Evolutionary conservation across 2,113 vertebrate genomes (phyloP), one percentile per base, ranked within the genome.

Genomic region (Bujurquina vittata): DNA sequence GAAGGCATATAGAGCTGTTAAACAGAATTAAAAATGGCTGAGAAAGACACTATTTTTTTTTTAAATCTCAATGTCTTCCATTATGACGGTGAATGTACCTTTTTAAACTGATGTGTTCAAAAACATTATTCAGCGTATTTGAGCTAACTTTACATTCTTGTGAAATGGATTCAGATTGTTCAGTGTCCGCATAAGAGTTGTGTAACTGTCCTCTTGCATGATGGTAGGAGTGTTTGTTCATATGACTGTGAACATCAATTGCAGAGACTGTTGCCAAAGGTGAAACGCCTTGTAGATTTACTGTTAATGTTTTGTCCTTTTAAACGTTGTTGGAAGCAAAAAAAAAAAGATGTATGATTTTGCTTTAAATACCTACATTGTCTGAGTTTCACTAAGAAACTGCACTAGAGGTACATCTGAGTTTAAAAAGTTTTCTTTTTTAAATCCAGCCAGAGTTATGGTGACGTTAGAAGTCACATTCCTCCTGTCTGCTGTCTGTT

Each of bases 391-490:
- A 59, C 15, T 54, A 67, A 72, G 46, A 1, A 85, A 14, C 49
- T 2, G 72, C 2, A 22, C 11, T 22, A 3, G 29, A 43, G 7
- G 55, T 20, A 40, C 22, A 67, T 77, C n/a, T 18, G 33, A 78
- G 57, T 59, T 67, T 69, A 43, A 73, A 87, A 29, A n/a, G 18
- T 46, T 72, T 26, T 67, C 80, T 57, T 79, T 15, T 57, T 37
- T 65, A 10, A 58, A 87, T 80, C 84, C 29, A 79, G 33, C n/a
- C 29, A 58, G 80, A 83, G 67, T 82, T 77, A 81, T 49, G 62
- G 73, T 77, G 58, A 73, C 49, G 62, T 89, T 89, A 82, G 92
- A 94, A 92, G 94, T 90, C 91, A 89, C 87, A 93, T 86, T 91
- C 88, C 80, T 74, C n/a, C 18, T 35, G 18, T 37, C 81, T 88